Base-by-base conservation (phyloP, 1,140 invertebrate species). In the Hesperophylax magnus region DNA sequence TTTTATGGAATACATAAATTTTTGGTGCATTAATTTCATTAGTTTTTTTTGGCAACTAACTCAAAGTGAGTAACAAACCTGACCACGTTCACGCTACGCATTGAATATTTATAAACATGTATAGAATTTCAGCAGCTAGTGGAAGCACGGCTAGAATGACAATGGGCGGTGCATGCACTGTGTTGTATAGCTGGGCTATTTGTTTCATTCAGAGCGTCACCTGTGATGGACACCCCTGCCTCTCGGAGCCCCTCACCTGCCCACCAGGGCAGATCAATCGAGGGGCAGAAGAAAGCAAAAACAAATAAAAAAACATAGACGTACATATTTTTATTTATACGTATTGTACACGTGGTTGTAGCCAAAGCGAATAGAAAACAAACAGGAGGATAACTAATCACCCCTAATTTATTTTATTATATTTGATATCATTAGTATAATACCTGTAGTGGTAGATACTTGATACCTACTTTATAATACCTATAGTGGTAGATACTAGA, bases 121-220 rank as follows among this genome's bases (percentile, higher is more conserved):
- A 76, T 58, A n/a, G 31, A 34, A 34, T 76, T 65, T 54, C 77
- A 47, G 18, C 60, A 24, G 53, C 14, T 54, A 8, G 72, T 76
- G 72, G 72, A 83, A 72, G 53, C 78, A 58, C 74, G 79, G 69
- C 67, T 20, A 27, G 79, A 78, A 83, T 83, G 77, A 83, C 82
- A 83, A 83, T 81, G 69, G 60, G 53, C 78, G 61, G 34, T 77
- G 52, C 77, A 78, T 47, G 11, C 39, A 47, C 39, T 47, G 39
- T 34, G 34, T 34, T 34, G 34, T 47, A 47, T 47, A 47, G 39
- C 72, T 61, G 61, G 63, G 27, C 79, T 77, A 81, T 81, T 83
- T 83, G 82, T 81, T 83, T 83, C 60, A 83, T 79, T 75, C 71
- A 75, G 80, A 72, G 76, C 82, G 77, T 81, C 79, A 83, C 82